Percentiles rank a stretch among this genome's conserved stretches.
These are phyloP conservation scores for Neolamprologus sp. DNA, from an alignment of 2,113 vertebrate genomes.

Conservation along the genomic window DNA sequence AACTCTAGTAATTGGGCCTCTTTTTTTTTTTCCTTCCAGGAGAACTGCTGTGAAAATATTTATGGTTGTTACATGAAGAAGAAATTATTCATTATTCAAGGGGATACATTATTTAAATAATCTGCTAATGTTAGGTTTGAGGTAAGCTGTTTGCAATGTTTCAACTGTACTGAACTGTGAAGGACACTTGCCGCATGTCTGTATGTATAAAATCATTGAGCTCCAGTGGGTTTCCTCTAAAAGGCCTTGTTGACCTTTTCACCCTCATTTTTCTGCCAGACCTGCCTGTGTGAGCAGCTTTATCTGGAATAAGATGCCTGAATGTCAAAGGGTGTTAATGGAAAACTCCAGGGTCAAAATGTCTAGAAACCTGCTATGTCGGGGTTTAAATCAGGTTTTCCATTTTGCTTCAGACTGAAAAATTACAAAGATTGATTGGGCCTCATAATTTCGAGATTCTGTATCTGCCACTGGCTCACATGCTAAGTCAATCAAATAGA, in stretches of 20 bases:
- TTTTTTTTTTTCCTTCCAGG: not conserved
- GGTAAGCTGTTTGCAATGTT: not conserved
- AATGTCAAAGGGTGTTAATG: constrained; percentile 25
- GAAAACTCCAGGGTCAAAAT: not conserved
- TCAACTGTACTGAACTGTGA: not conserved
- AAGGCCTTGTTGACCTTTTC: constrained; percentile 5
- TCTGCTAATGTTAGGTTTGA: not conserved
- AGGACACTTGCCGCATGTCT: not conserved
- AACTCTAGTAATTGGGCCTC: not conserved
- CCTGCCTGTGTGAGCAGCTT: not conserved
- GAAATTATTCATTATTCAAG: not conserved
- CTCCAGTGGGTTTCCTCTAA: constrained; percentile 1
- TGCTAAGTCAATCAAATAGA: not conserved
- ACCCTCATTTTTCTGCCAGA: not conserved
- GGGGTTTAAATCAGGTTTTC: not conserved
- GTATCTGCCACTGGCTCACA: not conserved
- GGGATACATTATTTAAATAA: not conserved
- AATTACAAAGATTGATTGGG: not conserved
- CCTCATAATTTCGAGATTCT: not conserved
- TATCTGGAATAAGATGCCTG: constrained; percentile 9
- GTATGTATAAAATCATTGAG: not conserved
- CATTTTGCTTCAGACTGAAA: not conserved
- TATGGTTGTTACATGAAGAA: not conserved
- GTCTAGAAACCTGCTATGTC: not conserved
- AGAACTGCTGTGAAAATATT: not conserved